A percentile compares a stretch with the other conserved stretches of the same genome.
Conservation (phyloP, 2,113 vertebrate species). For the Lasiurus cinereus region DNA sequence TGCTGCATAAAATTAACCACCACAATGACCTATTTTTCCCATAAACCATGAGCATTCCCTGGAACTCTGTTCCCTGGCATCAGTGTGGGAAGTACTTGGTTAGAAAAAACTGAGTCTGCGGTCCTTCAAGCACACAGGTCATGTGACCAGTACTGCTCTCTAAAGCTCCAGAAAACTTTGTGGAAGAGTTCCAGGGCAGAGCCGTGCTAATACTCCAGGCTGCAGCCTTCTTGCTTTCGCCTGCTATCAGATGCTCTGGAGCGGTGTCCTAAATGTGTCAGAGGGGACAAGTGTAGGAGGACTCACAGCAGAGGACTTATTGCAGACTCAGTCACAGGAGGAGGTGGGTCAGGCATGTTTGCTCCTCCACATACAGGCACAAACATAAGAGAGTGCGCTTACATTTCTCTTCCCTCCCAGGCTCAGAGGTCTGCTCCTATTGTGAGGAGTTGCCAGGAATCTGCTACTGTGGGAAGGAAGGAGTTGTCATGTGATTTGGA, state of each 20-base stretch:
- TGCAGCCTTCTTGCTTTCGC: neutral
- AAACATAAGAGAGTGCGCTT: neutral
- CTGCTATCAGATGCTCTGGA: neutral
- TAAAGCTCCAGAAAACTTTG: neutral
- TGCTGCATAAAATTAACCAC: neutral
- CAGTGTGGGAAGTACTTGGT: neutral
- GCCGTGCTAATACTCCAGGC: neutral
- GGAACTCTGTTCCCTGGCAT: neutral
- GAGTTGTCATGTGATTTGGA: neutral
- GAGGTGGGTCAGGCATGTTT: rapidly evolving
- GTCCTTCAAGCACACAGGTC: neutral
- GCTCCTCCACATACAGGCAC: neutral
- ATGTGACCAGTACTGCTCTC: neutral
- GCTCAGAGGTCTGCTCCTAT: neutral
- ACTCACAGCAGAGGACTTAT: neutral
- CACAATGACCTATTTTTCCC: neutral
- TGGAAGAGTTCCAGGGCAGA: neutral
- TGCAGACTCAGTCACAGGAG: neutral
- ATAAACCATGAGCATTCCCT: neutral
- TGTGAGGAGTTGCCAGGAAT: neutral
- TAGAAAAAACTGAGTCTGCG: neutral
- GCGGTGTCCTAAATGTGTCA: neutral
- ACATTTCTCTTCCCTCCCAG: neutral
- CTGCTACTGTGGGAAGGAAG: neutral
- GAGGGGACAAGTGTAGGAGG: neutral